phyloP scores from a whole-genome alignment of 2,888 invertebrate genomes.

The Zaprionus lineosus region DNA sequence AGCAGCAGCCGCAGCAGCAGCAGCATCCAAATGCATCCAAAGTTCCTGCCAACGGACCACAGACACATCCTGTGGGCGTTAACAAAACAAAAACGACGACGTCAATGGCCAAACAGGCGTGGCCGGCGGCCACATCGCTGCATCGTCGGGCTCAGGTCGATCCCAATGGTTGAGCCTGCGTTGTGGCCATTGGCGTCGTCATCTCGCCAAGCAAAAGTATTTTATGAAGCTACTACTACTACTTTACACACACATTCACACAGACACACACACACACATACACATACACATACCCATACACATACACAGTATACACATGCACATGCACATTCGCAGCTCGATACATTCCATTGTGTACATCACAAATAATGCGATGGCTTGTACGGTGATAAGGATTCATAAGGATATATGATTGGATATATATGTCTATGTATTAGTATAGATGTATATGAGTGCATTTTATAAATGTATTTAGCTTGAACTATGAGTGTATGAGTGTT shows the following conservation, averaged over 20 bases:
- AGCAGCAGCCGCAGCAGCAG: conserved; percentile 23
- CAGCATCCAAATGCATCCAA: conserved; percentile 62
- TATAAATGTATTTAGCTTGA: conserved; percentile 75
- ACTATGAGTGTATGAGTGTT: conserved; percentile 52
- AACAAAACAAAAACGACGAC: conserved; percentile 48
- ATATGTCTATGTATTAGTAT: too few relatives aligned
- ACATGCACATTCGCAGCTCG: conserved; percentile 67
- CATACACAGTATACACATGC: conserved; percentile 7
- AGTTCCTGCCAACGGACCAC: conserved; percentile 79
- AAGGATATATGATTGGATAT: conserved; percentile 39
- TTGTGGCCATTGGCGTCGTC: conserved; percentile 16
- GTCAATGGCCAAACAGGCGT: conserved; percentile 56
- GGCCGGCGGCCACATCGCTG: conserved; percentile 58
- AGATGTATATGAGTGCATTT: conserved; percentile 67
- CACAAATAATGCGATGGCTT: conserved; percentile 25
- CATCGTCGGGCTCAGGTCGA: conserved; percentile 82
- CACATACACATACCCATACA: conserved; percentile 15
- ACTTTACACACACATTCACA: conserved; percentile 11
- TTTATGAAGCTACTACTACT: conserved; percentile 61
- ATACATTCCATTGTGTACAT: conserved; percentile 63
- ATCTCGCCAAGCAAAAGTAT: conserved; percentile 61
- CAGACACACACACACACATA: conserved; percentile 13
- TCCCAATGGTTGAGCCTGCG: conserved; percentile 80
- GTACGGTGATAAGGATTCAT: conserved; percentile 41
- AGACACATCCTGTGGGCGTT: conserved; percentile 51